Conservation (phyloP, 2,797 vertebrate genomes). For the Dicrostonyx torquatus region DNA sequence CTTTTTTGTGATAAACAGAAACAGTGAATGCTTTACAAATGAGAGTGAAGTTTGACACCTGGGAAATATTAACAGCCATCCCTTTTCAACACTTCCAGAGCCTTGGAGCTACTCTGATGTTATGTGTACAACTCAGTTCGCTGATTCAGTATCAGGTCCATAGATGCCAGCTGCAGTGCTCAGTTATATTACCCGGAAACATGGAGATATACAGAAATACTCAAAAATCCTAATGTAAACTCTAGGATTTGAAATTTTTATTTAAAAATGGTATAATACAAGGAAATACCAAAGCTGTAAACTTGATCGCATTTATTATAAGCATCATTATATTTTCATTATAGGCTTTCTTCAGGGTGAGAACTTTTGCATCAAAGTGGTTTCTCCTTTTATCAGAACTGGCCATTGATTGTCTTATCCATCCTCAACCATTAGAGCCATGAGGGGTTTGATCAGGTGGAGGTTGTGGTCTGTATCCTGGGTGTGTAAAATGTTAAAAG, state of each 20-base stretch:
- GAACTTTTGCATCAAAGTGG: background rate
- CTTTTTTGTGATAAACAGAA: slow-evolving; percentile 46
- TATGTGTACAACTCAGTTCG: background rate
- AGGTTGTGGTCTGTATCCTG: too few relatives aligned
- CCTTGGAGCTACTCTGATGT: background rate
- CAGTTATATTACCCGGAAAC: background rate
- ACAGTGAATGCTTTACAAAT: background rate
- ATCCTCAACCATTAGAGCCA: background rate
- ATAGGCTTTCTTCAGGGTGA: slow-evolving; percentile 4
- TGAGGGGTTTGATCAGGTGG: background rate
- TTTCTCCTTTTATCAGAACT: slow-evolving; percentile 17
- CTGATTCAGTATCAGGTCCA: background rate
- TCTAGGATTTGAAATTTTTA: background rate
- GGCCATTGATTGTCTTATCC: background rate
- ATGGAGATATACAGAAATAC: background rate
- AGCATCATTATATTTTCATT: background rate
- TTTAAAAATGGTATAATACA: background rate
- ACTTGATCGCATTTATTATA: background rate
- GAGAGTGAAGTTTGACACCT: background rate
- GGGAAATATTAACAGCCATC: background rate
- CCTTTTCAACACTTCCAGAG: background rate
- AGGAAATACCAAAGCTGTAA: background rate
- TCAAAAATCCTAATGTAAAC: background rate
- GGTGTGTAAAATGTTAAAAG: background rate
- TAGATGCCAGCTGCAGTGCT: background rate